Evolutionary conservation across 2,113 vertebrate species (phyloP).

Genomic region (Ciconia boyciana): DNA sequence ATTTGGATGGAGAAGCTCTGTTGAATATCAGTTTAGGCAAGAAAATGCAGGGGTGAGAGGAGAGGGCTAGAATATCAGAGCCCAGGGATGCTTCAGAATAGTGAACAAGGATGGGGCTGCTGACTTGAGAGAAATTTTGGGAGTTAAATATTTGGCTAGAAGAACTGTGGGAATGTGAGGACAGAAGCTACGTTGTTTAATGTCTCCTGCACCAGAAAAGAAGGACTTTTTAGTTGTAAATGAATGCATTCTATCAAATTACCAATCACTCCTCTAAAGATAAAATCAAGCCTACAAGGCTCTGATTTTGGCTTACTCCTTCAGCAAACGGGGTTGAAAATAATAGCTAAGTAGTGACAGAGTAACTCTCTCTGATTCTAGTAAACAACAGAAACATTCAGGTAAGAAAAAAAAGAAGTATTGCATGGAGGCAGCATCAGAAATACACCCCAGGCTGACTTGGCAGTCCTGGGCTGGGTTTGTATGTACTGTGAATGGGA

Average conservation of each 20-base stretch:
- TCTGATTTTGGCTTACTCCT: background rate
- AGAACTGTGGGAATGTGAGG: background rate
- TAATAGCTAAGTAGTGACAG: background rate
- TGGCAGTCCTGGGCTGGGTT: background rate
- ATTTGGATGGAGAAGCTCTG: background rate
- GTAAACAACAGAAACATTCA: background rate
- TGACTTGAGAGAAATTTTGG: background rate
- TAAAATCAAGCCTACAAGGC: background rate
- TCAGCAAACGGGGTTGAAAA: background rate
- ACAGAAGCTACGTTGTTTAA: background rate
- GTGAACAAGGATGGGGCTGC: background rate
- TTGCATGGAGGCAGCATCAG: background rate
- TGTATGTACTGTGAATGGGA: constrained; percentile 45
- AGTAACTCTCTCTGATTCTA: background rate
- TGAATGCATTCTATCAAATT: background rate
- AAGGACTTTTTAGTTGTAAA: background rate
- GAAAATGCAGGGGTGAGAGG: background rate
- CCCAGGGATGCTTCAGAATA: background rate
- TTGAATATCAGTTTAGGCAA: background rate
- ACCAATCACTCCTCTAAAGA: background rate
- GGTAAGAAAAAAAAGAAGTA: background rate
- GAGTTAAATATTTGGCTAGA: background rate
- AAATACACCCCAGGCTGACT: constrained; percentile 7
- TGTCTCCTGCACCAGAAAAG: background rate
- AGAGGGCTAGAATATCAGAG: background rate